Evolutionary conservation across 2,797 vertebrate genomes (phyloP), one percentile per base, ranked within the genome.

Genomic region (Alcedo quadribrachys): DNA sequence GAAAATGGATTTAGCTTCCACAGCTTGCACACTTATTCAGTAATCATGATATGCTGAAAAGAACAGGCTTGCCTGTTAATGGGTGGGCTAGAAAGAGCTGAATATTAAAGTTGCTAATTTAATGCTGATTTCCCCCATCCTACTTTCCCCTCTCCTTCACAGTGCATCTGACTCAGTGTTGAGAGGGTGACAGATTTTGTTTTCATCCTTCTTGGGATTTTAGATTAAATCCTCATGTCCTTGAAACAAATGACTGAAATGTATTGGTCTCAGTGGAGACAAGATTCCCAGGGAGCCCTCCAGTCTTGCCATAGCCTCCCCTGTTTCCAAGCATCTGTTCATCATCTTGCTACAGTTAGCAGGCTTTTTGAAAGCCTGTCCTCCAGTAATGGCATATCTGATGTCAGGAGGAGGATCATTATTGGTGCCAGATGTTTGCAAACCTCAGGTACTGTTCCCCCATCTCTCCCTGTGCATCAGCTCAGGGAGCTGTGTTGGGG

Each of bases 391-490:
- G 11, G 11, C 11, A 3, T 17, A 30, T 28, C 35, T 54, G 2
- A 25, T 74, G 65, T 68, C 68, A 53, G 22, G 46, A 42, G 42
- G 24, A 88, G 32, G 37, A 35, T 74, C 32, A 3, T 9, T 62
- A 19, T 11, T 46, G 25, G 20, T 79, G 63, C 35, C 37, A 54
- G 32, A 28, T 74, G 6, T 69, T 82, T 73, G 40, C 51, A 81
- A 30, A 78, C 46, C 12, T 62, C 0, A 0, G 7, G 42, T 75
- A 15, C 65, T 1, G 0, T 17, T 15, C 11, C 0, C 0, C 35
- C 4, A 1, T 15, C 20, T 57, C n/a, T 10, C 0, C 0, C 33
- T 2, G 1, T 13, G 4, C 2, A 0, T 50, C 48, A 63, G 28
- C n/a, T 45, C 45, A 33, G 12, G 53, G 37, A 74, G 67, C 9